A percentile compares a stretch with the other conserved stretches of the same genome.
phyloP scores from a whole-genome alignment of 1,140 invertebrate species.

The Eciton burchellii region DNA sequence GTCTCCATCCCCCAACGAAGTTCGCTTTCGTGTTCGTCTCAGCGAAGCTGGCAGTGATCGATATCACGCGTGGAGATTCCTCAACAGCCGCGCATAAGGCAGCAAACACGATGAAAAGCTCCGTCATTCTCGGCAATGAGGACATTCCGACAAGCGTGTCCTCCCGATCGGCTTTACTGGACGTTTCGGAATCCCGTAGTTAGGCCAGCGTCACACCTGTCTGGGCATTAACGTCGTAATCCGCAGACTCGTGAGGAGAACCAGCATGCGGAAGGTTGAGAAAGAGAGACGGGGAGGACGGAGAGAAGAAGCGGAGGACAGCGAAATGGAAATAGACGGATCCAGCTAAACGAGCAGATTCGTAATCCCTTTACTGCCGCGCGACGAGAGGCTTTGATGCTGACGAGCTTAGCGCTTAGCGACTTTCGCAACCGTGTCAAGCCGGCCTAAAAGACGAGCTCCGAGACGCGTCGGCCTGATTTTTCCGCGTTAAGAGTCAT shows the following conservation, averaged over 20 bases:
- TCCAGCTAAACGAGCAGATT: conserved; percentile 69
- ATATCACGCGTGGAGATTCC: neutral
- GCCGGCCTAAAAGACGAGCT: conserved; percentile 67
- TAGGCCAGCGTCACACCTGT: conserved; percentile 39
- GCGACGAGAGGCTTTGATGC: conserved; percentile 67
- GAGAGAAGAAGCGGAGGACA: conserved; percentile 1
- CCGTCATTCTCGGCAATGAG: neutral
- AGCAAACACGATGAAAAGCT: neutral
- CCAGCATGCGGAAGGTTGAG: neutral
- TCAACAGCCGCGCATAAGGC: neutral
- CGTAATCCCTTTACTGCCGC: conserved; percentile 71
- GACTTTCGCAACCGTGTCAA: conserved; percentile 71
- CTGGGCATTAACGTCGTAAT: conserved; percentile 40
- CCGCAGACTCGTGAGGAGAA: conserved; percentile 22
- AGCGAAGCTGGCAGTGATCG: neutral
- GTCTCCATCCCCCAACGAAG: neutral
- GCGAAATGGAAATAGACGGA: conserved; percentile 57
- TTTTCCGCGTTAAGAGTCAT: conserved; percentile 55
- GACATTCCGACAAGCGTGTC: neutral
- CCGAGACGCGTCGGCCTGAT: conserved; percentile 50
- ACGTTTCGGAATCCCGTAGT: conserved; percentile 12
- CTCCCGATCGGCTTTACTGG: conserved; percentile 6
- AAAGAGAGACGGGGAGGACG: neutral
- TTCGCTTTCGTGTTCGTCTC: neutral
- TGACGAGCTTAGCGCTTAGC: conserved; percentile 74